These are phyloP conservation scores for Laspeyria flexula DNA, from an alignment of 2,888 invertebrate species.

Conservation along the genomic window DNA sequence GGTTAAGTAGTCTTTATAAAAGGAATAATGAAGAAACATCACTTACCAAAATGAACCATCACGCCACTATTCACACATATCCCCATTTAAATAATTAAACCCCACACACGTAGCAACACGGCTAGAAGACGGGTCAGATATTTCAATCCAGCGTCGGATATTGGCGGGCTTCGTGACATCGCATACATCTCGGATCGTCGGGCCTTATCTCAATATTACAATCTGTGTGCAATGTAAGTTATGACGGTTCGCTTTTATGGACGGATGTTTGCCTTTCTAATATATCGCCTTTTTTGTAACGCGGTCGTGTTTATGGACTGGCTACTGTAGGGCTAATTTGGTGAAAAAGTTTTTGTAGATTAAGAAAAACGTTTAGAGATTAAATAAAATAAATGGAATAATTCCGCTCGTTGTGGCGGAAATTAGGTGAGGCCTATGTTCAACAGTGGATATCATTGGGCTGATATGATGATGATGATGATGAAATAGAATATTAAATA, in stretches of 20 bases:
- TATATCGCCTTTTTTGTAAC: constrained; percentile 39
- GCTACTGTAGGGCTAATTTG: constrained; percentile 6
- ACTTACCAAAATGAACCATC: too few species aligned
- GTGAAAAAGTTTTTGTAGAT: too few species aligned
- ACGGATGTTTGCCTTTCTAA: constrained; percentile 53
- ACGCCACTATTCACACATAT: neutral
- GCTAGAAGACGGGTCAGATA: constrained; percentile 72
- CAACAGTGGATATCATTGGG: too few species aligned
- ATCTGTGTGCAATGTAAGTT: constrained; percentile 72
- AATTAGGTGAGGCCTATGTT: too few species aligned
- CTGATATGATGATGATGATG: too few species aligned
- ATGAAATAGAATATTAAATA: too few species aligned
- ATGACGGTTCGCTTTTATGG: constrained; percentile 57
- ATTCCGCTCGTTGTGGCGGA: too few species aligned
- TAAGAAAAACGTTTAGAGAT: too few species aligned
- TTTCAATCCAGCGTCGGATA: constrained; percentile 85
- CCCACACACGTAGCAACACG: constrained; percentile 4
- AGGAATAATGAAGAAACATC: too few species aligned
- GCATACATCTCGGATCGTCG: constrained; percentile 77
- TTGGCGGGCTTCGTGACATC: constrained; percentile 80
- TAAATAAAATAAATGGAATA: too few species aligned
- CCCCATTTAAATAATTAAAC: constrained; percentile 6
- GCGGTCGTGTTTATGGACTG: constrained; percentile 4
- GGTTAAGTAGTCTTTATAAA: too few species aligned
- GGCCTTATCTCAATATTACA: constrained; percentile 79